Base-by-base conservation (phyloP, 1,140 invertebrate genomes). In the Dicyema japonicum region DNA sequence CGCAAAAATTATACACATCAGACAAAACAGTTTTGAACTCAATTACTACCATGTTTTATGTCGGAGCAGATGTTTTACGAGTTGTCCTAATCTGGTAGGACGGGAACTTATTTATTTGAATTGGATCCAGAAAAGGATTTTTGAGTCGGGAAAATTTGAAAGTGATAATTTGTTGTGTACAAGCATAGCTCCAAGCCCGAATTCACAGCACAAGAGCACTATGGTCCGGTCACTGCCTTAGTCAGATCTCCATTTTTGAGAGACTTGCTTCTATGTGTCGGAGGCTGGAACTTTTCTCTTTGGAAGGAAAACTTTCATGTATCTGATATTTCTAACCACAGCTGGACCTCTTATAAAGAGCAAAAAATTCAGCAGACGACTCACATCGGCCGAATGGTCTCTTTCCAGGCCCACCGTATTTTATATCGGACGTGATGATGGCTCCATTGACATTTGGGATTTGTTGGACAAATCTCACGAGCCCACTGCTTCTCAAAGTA, bases 401-500 rank as follows among this genome's bases (percentile, higher is more conserved):
- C 43, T 42, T 8, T 45, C 47, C 4, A 33, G 48, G 19, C 46
- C 52, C 14, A 39, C 42, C 5, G 50, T 58, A 9, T 56, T 58
- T 36, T 57, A 42, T 36, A 41, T 56, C 19, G 40, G 46, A 13
- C 47, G 47, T 24, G 29, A 40, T 7, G 53, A 58, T 37, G 55
- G 55, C 5, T 45, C 37, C 19, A 36, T 58, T 8, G 51, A 57
- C 33, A 43, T 56, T n/a, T 58, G 54, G 54, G 54, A 57, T 36
- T 33, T 57, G 5, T 30, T 54, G 15, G 52, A 56, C 27, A 41
- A 43, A 33, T 50, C 51, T 14, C 48, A 57, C 30, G 48, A 48
- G 29, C 47, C 55, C 1, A 44, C 41, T 2, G 29, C 48, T 11
- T 43, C 38, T 13, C 49, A 52, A 38, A 51, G 39, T 29, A 43